Evolutionary conservation across 2,797 vertebrate species (phyloP), one percentile per base, ranked within the genome.

Genomic region (Percopsis omiscomaycus): DNA sequence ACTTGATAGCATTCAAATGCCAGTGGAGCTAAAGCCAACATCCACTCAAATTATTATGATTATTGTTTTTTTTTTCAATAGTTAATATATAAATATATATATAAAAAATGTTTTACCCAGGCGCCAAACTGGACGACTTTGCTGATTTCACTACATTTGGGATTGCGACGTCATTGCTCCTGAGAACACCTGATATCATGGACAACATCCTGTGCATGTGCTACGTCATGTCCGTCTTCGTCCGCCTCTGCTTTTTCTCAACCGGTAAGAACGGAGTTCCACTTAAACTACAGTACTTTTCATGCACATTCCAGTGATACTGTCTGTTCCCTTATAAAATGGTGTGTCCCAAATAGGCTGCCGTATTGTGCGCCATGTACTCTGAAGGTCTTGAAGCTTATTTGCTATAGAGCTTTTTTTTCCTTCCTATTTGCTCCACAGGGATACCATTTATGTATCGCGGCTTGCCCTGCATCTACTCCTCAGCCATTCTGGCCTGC

Each of bases 111-210:
- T 55, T 30, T 1, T 57, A 0, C 71, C 0, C 82, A 98, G 96
- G 96, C 64, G 93, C 93, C 1, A 95, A 97, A 68, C 85, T 98
- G 60, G 95, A 97, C 11, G 96, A 97, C 64, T 97, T 96, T 2
- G 96, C 95, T 0, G 94, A 96, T 77, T 99, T 97, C 81, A 98
- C 95, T 12, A 95, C 96, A 0, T 99, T 97, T 0, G 96, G 96
- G 51, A 91, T 98, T 44, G 96, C 95, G 56, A 95, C 96, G 0
- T 94, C 94, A 0, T 81, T 98, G 79, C 91, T 99, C 48, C 89
- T 98, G 50, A 92, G 93, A 56, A 92, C 94, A 0, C 81, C 89
- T 0, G 87, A 92, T 0, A 57, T 94, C 71, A 74, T 96, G 77
- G 95, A 93, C 0, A 93, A 91, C 75, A 58, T 95, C 48, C 85